phyloP scores from a whole-genome alignment of 2,113 vertebrate species.

The Xenotilapia leptura region DNA sequence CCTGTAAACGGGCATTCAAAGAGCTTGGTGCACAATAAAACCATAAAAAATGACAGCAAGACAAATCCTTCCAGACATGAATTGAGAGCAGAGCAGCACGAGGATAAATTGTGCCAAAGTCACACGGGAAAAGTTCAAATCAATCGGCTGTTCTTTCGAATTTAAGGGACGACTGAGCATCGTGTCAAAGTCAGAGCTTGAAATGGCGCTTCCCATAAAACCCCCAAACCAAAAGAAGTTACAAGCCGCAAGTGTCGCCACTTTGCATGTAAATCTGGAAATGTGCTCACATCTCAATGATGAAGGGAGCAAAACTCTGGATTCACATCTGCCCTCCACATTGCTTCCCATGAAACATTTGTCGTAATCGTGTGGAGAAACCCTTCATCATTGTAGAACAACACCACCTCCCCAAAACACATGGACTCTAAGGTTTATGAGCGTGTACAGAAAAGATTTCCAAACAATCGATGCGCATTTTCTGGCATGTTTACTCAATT shows the following conservation, averaged over 20 bases:
- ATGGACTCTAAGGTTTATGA: background rate
- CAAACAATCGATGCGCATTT: background rate
- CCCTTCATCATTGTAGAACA: background rate
- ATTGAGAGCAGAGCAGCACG: background rate
- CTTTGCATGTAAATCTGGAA: background rate
- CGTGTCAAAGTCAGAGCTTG: background rate
- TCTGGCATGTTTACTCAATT: background rate
- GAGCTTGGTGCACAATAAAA: background rate
- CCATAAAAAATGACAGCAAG: background rate
- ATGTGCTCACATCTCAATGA: background rate
- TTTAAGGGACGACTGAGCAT: background rate
- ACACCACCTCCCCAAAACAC: background rate
- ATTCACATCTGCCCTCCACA: conserved; percentile 4
- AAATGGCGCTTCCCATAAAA: background rate
- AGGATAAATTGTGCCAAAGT: background rate
- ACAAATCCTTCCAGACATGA: background rate
- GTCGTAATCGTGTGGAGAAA: background rate
- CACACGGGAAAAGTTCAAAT: background rate
- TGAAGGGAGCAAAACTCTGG: background rate
- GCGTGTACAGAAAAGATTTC: background rate
- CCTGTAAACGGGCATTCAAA: background rate
- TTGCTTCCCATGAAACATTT: background rate
- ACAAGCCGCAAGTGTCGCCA: background rate
- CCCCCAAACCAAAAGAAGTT: background rate
- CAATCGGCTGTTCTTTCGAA: background rate